Evolutionary conservation across 1,140 invertebrate genomes (phyloP).

Genomic region (Belonocnema kinseyi): DNA sequence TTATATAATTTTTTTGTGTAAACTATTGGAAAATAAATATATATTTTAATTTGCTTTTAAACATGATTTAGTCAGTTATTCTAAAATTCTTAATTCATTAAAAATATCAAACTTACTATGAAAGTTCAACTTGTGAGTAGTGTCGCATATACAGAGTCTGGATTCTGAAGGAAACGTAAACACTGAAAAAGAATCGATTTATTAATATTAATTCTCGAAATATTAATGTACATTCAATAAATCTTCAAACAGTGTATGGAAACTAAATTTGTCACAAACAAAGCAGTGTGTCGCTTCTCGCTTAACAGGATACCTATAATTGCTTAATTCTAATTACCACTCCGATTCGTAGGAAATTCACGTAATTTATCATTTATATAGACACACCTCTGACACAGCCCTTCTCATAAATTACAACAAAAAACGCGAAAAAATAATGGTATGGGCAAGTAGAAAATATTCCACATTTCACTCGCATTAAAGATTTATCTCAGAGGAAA

Average conservation of each 20-base stretch:
- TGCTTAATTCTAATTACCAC: slow-evolving; percentile 13
- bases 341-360: slow-evolving; percentile 18
- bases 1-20: too few species aligned
- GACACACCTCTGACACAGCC: slow-evolving; percentile 30
- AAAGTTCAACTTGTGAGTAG: slow-evolving; percentile 5
- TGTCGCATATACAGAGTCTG: neutral
- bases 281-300: too few species aligned
- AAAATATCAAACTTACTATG: neutral
- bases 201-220: slow-evolving; percentile 38
- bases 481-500: neutral
- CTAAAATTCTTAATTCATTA: too few species aligned
- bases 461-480: too few species aligned
- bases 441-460: too few species aligned
- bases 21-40: too few species aligned
- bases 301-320: neutral
- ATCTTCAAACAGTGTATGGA: slow-evolving; percentile 10
- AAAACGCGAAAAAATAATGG: neutral
- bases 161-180: slow-evolving; percentile 33
- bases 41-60: too few species aligned
- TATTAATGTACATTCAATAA: slow-evolving; percentile 46
- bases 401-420: slow-evolving; percentile 22
- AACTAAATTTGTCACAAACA: neutral
- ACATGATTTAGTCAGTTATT: too few species aligned
- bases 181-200: slow-evolving; percentile 45
- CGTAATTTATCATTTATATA: slow-evolving; percentile 1